Base-by-base conservation (phyloP, 2,797 vertebrate genomes). In the Limnodromus scolopaceus region DNA sequence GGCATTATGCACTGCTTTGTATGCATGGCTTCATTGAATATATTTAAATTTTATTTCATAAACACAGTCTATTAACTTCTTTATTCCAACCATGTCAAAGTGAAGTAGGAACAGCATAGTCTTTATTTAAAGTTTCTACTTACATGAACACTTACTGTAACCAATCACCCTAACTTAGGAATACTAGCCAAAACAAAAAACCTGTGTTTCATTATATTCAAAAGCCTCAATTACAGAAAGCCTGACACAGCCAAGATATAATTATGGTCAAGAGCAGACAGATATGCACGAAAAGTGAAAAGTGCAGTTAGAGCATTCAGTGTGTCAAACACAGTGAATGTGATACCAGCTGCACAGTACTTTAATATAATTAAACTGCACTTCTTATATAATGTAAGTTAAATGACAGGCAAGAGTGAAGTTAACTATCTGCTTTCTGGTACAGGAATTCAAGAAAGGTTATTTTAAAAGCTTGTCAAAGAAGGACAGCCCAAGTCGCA, bases 171-270 rank as follows among this genome's bases (percentile, higher is more conserved):
- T 81, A 94, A 94, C 39, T 86, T 86, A 79, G 57, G 32, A 83
- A 87, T 57, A 61, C 46, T 69, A 93, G 93, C 66, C 92, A 89
- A 94, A 96, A 93, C 68, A 94, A 54, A 66, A 46, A 54, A 46
- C 2, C 15, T 5, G 27, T 70, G 16, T 41, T 88, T 92, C 87
- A 85, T 93, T 95, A 22, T 70, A 84, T 83, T 80, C 81, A 84
- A 95, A 93, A 94, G 63, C n/a, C 76, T 87, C 95, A 95, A 86
- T 95, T 96, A 95, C 86, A 96, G 92, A 76, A 91, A 65, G 32
- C 6, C 63, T 92, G 60, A 75, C 69, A 89, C 51, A 85, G 92
- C 34, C 87, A 89, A 66, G 41, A 72, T 58, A 72, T 48, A 94
- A 43, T 58, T 84, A 85, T 28, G 84, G 85, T 43, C 39, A 92